Evolutionary conservation across 2,888 invertebrate species (phyloP).

Genomic region (Phalera bucephala): DNA sequence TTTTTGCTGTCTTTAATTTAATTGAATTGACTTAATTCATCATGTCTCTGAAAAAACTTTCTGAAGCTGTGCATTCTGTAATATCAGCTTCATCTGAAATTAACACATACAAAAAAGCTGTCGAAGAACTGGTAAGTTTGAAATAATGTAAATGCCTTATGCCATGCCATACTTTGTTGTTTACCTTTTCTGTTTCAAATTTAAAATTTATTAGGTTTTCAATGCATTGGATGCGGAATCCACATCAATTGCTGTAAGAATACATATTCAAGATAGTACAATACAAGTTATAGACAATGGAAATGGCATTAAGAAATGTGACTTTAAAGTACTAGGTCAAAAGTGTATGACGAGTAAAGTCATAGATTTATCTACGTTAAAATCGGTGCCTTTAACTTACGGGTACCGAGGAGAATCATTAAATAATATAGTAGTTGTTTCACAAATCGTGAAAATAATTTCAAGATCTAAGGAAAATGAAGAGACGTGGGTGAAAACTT

Average conservation of each 20-base stretch:
- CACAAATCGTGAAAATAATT: conserved; percentile 82
- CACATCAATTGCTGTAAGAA: conserved; percentile 86
- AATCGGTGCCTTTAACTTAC: conserved; percentile 78
- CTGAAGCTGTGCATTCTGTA: conserved; percentile 69
- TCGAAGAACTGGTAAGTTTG: conserved; percentile 84
- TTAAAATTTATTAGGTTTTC: conserved; percentile 78
- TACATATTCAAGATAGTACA: conserved; percentile 82
- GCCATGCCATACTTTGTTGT: too few relatives aligned
- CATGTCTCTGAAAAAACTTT: conserved; percentile 56
- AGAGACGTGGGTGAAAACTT: conserved; percentile 83
- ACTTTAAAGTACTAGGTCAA: conserved; percentile 83
- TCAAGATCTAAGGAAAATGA: conserved; percentile 70
- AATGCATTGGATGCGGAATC: conserved; percentile 89
- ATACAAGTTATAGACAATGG: conserved; percentile 92
- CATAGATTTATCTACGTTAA: conserved; percentile 72
- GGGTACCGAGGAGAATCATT: conserved; percentile 88
- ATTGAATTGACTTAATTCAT: too few relatives aligned
- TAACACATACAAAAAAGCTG: conserved; percentile 80
- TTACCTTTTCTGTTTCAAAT: too few relatives aligned
- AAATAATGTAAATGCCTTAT: too few relatives aligned
- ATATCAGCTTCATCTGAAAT: conserved; percentile 83
- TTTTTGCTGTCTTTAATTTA: too few relatives aligned
- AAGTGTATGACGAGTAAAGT: conserved; percentile 87
- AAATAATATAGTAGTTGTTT: conserved; percentile 83
- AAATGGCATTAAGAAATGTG: conserved; percentile 81